Evolutionary conservation across 2,888 invertebrate species (phyloP), one percentile per base, ranked within the genome.

Genomic region (Conchocele bisecta): DNA sequence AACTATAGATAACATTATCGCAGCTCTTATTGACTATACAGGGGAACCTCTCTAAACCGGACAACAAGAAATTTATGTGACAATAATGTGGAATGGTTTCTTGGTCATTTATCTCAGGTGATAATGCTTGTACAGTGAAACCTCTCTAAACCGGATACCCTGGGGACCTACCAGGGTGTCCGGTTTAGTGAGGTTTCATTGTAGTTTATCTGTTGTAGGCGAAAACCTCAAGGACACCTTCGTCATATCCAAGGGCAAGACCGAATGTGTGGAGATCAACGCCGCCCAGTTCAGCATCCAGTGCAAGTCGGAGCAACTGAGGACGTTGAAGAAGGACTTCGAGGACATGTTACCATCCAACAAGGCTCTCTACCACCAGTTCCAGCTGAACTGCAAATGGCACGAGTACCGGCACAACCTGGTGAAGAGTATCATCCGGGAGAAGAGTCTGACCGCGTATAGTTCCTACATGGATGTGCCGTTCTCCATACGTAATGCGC

Each of bases 151-250:
- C n/a, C n/a, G n/a, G n/a, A n/a, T n/a, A n/a, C n/a, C n/a, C n/a
- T n/a, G n/a, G n/a, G n/a, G n/a, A n/a, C n/a, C n/a, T n/a, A n/a
- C n/a, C n/a, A n/a, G n/a, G n/a, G n/a, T n/a, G n/a, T n/a, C n/a
- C n/a, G n/a, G n/a, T n/a, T n/a, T n/a, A n/a, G n/a, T n/a, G n/a
- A n/a, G n/a, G n/a, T n/a, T n/a, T n/a, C n/a, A n/a, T n/a, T n/a
- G n/a, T n/a, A n/a, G n/a, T n/a, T n/a, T n/a, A n/a, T n/a, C n/a
- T n/a, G n/a, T n/a, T n/a, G 17, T 53, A 85, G 86, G 86, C 22
- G 86, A 86, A 48, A 68, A 76, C 65, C 56, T 86, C 11, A 72
- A 50, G n/a, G 76, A 83, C 39, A 81, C 79, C 0, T 83, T 71
- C 67, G 71, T 86, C 13, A 53, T 86, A n/a, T 60, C 84, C 2